A percentile compares a stretch with the other conserved stretches of the same genome.
phyloP scores from a whole-genome alignment of 2,888 invertebrate genomes.

The Harmothoe impar region DNA sequence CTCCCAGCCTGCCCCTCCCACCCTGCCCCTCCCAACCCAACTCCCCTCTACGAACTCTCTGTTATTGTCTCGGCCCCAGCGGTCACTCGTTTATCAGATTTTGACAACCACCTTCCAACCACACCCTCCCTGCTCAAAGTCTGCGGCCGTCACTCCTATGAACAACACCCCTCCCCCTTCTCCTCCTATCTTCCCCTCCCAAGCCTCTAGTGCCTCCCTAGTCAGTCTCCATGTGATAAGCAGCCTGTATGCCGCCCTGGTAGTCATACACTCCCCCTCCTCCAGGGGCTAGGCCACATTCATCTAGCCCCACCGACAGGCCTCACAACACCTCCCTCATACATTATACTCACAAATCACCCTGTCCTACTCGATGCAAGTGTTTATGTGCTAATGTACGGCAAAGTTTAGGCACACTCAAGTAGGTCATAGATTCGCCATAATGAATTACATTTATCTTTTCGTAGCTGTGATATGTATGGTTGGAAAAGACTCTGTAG shows the following conservation, averaged over 20 bases:
- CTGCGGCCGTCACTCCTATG: too few species aligned
- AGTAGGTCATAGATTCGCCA: too few species aligned
- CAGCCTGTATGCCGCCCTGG: neutral
- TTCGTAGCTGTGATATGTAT: too few species aligned
- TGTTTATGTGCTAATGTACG: too few species aligned
- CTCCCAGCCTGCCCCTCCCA: neutral
- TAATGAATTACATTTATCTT: too few species aligned
- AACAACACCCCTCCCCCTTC: neutral
- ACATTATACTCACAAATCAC: too few species aligned
- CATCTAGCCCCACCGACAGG: neutral
- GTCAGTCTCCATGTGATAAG: neutral
- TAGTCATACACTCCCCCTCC: neutral
- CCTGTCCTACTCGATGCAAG: too few species aligned
- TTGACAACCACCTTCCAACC: conserved; percentile 23
- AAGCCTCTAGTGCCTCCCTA: neutral
- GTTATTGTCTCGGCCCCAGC: neutral
- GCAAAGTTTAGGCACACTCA: too few species aligned
- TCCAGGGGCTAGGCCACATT: neutral
- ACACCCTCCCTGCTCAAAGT: neutral
- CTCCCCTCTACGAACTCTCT: neutral
- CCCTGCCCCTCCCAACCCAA: neutral
- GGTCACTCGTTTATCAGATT: neutral
- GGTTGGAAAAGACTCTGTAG: too few species aligned
- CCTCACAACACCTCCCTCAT: neutral
- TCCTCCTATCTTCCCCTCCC: conserved; percentile 4